Evolutionary conservation across 2,113 vertebrate genomes (phyloP).

Genomic region (Alethe diademata): DNA sequence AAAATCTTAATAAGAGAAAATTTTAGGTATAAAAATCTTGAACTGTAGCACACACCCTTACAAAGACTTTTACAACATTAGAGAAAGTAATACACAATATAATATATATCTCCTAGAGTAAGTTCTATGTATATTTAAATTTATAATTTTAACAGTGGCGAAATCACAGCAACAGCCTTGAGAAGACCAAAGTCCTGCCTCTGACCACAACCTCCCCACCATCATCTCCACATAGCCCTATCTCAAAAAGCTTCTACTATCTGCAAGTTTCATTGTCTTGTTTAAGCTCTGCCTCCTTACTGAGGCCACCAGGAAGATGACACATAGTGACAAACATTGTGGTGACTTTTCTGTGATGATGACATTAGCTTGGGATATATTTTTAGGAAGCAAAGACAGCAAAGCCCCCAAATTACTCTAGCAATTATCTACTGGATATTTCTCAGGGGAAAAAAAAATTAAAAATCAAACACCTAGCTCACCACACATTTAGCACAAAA

Average conservation of each 20-base stretch:
- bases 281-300: neutral
- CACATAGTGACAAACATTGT: neutral
- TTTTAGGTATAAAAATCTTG: neutral
- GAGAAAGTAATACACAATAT: neutral
- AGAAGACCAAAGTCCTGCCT: neutral
- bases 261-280: neutral
- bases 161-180: neutral
- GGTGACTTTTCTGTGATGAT: neutral
- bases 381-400: neutral
- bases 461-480: neutral
- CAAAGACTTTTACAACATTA: neutral
- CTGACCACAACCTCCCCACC: neutral
- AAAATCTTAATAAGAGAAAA: neutral
- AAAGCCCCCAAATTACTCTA: neutral
- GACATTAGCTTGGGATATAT: neutral
- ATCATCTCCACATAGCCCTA: neutral
- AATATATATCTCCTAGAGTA: neutral
- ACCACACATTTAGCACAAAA: neutral
- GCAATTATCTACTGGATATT: neutral
- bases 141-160: neutral
- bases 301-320: neutral
- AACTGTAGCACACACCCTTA: neutral
- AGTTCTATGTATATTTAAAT: neutral
- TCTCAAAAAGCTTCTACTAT: neutral
- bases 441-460: neutral